Evolutionary conservation across 2,888 invertebrate genomes (phyloP), one percentile per base, ranked within the genome.

Genomic region (Steinernema scapterisci): DNA sequence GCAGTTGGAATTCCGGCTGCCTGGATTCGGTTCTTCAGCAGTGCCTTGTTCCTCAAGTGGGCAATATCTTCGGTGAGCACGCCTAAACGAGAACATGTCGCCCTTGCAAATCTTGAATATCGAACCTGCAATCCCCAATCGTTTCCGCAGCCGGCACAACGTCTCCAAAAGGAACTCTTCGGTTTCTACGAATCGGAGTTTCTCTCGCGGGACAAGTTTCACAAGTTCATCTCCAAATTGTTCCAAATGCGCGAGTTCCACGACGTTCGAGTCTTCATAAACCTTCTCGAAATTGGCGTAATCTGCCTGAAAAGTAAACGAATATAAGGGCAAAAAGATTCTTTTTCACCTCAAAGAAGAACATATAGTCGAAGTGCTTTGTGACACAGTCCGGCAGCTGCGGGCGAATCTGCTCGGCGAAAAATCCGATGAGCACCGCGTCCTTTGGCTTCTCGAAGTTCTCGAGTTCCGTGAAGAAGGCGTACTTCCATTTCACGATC

Each of bases 391-490:
- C 72, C 25, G 46, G 43, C 1, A 78, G 38, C 13, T 78, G 25
- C 13, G 38, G 23, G 9, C 70, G 31, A n/a, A 78, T 74, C 23
- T 71, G 77, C 73, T 73, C 73, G n/a, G 71, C 72, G 45, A 78
- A 75, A 16, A 79, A 56, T 19, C 78, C 78, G 31, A 78, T 73
- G n/a, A 78, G 52, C 1, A 56, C 78, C 2, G 71, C 73, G 51
- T 78, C 76, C 7, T 48, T 44, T 1, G 78, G 77, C 44, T 78
- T 78, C 44, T 79, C 38, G 54, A 78, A 79, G 70, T 56, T 43
- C 56, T 78, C 78, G 21, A 78, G 73, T 7, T 79, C 38, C 1
- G 78, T 78, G 43, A 73, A 79, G 54, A 78, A 78, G n/a, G 78
- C 75, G 71, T 78, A 76, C 38, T 54, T 56, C 78, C 78, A 78